phyloP scores from a whole-genome alignment of 2,797 vertebrate species.

The Alca torda region DNA sequence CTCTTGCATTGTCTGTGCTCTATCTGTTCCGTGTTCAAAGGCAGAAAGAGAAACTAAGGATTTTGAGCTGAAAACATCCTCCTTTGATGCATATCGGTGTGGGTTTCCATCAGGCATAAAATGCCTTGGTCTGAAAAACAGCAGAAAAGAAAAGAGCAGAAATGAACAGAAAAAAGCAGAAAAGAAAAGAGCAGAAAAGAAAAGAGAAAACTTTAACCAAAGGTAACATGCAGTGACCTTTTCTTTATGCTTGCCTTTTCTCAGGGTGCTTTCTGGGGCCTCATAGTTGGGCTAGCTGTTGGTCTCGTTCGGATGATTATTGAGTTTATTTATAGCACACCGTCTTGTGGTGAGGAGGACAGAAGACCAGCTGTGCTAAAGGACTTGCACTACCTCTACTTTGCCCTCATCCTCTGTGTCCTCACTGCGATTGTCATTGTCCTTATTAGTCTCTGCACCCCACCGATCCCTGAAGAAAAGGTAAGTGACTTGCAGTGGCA shows the following conservation, averaged over 20 bases:
- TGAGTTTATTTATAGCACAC: conserved; percentile 83
- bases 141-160: not conserved
- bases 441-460: conserved; percentile 84
- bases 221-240: not conserved
- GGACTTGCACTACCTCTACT: conserved; percentile 93
- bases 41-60: not conserved
- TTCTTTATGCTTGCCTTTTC: conserved; percentile 11
- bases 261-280: conserved; percentile 96
- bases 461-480: conserved; percentile 83
- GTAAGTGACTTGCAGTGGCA: conserved; percentile 73
- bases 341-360: conserved; percentile 87
- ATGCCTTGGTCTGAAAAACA: not conserved
- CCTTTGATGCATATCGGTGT: not conserved
- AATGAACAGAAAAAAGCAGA: not conserved
- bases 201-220: not conserved
- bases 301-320: conserved; percentile 87
- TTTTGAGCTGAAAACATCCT: not conserved
- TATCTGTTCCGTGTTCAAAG: not conserved
- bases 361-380: conserved; percentile 82
- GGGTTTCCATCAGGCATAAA: not conserved
- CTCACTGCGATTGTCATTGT: conserved; percentile 79
- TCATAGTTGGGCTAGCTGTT: conserved; percentile 83
- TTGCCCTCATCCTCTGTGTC: conserved; percentile 87
- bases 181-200: not conserved
- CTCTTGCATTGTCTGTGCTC: not conserved